Base-by-base conservation (phyloP, 2,113 vertebrate species). In the Thamnophis sirtalis region DNA sequence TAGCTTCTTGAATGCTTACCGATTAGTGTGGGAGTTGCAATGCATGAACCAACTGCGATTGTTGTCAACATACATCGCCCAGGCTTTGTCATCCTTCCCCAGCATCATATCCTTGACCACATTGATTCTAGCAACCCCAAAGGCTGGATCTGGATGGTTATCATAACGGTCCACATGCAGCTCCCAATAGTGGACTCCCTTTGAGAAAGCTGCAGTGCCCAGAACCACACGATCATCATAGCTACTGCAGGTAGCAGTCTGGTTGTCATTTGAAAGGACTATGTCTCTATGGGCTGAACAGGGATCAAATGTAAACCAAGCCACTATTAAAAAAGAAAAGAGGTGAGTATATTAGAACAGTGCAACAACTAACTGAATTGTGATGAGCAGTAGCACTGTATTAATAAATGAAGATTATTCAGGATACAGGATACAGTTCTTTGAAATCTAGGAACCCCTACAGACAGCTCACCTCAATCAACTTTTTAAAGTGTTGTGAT, bases 1-100 rank as follows among this genome's bases (percentile, higher is more conserved):
- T 9, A 91, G 22, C 2, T 0, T 22, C 3, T 48, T 56, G 0
- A 38, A 90, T 13, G 0, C 97, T 87, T 95, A 99, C 99, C 99
- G 98, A 96, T 98, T 99, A 95, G 99, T 99, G 96, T 99, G 99
- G 9, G 99, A 99, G 97, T 99, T 99, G 97, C 98, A 99, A 93
- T 99, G 99, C 99, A 99, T 99, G 97, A 99, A 99, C 99, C 99
- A 99, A 96, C 99, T 99, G 96, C 99, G 99, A 96, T 99, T 99
- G 98, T 99, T 99, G 97, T 99, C 99, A 96, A 99, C 99, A 0
- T 99, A 99, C 99, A 99, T 99, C 95, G 99, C 99, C 99, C 99
- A 99, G 0, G 99, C 99, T 94, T 99, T 99, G 96, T 99, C 99
- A 0, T 99, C 99, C 94, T 99, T 99, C 87, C 99, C 99, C 85